Evolutionary conservation across 2,113 vertebrate species (phyloP), one percentile per base, ranked within the genome.

Genomic region (Phalacrocorax pelagicus): DNA sequence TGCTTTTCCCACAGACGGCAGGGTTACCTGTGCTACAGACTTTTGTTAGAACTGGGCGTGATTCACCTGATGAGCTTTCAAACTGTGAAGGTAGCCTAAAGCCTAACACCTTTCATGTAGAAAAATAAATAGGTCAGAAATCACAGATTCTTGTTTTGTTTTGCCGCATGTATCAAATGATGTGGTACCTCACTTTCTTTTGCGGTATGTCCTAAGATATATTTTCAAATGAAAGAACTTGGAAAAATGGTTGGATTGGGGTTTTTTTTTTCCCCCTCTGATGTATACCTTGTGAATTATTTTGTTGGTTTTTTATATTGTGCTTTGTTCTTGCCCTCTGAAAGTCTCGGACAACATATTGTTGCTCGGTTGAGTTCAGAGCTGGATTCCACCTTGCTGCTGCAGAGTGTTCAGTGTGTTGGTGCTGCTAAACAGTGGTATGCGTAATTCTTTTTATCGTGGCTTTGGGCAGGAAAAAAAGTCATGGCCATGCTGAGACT

Each of bases 401-500:
- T 38, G 23, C 24, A 23, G 47, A 8, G 26, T 2, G 23, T 11
- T 3, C 38, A 6, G 58, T 27, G 75, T 38, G 15, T 36, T 17
- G 3, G 59, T 26, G 16, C 62, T 86, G 27, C 29, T 36, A 12
- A 34, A 11, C 11, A 29, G 16, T 23, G 17, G 5, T 11, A 0
- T 58, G 46, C 30, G 2, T 66, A 36, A 95, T 96, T 42, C 55
- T 83, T 81, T 62, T 70, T 52, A 2, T 80, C 30, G 4, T n/a
- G 10, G 2, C n/a, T 44, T 61, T 88, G 63, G 26, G 32, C 87
- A 99, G 99, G 98, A 44, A 98, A 97, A 72, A 98, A 98, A 69
- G 95, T 99, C 47, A 88, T 99, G 97, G 85, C 93, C 51, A 97
- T 98, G 90, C 98, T 99, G 71, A 98, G 98, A 44, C 91, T 73